Percentiles rank a stretch among this genome's conserved stretches.
Conservation (phyloP, 2,797 vertebrate species). For the Megaceryle alcyon region DNA sequence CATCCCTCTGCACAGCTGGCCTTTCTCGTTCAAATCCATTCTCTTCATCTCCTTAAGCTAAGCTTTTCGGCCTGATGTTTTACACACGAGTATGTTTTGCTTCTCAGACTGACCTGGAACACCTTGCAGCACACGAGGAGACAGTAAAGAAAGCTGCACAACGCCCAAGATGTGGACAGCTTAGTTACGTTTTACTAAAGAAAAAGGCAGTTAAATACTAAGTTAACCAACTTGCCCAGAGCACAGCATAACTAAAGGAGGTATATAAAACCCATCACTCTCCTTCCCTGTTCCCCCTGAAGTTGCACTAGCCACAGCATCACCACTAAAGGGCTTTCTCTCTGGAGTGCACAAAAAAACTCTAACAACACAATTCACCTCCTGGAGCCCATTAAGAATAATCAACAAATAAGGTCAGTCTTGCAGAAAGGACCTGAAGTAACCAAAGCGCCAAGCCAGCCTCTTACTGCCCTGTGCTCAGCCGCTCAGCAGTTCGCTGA, state of each 20-base stretch:
- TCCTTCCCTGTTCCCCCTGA: background rate
- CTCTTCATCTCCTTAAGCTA: background rate
- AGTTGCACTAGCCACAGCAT: background rate
- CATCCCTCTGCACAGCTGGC: background rate
- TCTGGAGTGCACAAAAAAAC: background rate
- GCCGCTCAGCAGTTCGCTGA: background rate
- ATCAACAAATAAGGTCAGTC: background rate
- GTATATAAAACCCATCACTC: background rate
- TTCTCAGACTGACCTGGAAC: background rate
- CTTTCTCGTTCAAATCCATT: background rate
- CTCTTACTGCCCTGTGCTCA: background rate
- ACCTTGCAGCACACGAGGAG: background rate
- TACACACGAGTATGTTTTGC: background rate
- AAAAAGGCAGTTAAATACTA: background rate
- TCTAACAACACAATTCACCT: rapidly evolving
- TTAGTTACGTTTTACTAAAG: background rate
- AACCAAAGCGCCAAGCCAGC: background rate
- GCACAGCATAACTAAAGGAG: background rate
- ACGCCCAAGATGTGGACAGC: rapidly evolving
- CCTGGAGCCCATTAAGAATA: background rate
- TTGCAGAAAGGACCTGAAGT: background rate
- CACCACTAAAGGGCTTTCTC: rapidly evolving
- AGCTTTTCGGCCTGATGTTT: background rate
- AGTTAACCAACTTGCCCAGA: background rate
- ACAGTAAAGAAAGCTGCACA: background rate